These are phyloP conservation scores for Melanocharis versteri DNA, from an alignment of 2,113 vertebrate species.

Conservation along the genomic window DNA sequence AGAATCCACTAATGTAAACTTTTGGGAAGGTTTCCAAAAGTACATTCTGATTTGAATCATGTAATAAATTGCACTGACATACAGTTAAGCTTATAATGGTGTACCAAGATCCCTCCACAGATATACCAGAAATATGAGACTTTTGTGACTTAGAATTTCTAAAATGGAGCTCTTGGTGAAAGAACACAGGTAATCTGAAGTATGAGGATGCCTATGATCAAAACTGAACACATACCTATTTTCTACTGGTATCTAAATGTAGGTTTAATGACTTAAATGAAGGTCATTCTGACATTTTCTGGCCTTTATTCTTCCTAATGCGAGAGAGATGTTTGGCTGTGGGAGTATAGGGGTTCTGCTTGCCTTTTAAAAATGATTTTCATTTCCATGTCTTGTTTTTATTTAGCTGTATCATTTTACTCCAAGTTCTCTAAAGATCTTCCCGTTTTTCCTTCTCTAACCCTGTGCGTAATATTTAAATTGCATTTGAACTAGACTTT, in stretches of 20 bases:
- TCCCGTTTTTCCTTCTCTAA: background rate
- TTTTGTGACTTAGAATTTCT: background rate
- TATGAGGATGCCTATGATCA: background rate
- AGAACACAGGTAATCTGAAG: background rate
- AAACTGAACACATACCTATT: background rate
- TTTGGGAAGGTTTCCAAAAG: conserved; percentile 22
- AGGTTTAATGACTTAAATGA: background rate
- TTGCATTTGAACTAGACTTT: background rate
- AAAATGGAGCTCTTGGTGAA: background rate
- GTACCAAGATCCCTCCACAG: background rate
- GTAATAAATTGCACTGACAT: background rate
- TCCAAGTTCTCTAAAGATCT: background rate
- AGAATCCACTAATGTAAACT: background rate
- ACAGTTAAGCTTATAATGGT: background rate
- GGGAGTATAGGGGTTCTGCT: background rate
- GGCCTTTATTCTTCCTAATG: background rate
- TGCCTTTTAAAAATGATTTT: background rate
- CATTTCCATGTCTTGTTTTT: background rate
- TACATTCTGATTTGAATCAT: background rate
- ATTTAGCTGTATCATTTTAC: background rate
- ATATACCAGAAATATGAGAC: background rate
- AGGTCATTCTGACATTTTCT: background rate
- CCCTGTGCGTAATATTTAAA: background rate
- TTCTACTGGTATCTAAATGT: background rate
- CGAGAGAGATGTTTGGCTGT: background rate